Percentiles rank a stretch among this genome's conserved stretches.
phyloP scores from a whole-genome alignment of 2,888 invertebrate genomes.

The Apamea epomidion region DNA sequence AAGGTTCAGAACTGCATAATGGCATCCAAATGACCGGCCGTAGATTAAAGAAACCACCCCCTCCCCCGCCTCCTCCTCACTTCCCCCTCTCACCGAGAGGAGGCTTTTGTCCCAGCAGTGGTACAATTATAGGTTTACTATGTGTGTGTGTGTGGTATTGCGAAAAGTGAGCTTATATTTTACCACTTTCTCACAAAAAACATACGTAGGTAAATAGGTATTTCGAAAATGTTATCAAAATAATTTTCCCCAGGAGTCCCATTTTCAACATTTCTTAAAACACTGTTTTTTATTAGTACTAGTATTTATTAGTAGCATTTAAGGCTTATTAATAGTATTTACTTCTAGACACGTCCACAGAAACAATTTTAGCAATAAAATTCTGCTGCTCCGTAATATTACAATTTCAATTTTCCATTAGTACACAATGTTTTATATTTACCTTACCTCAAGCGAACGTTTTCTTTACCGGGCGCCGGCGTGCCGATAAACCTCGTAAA shows the following conservation, averaged over 20 bases:
- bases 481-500: slow-evolving; percentile 68
- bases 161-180: background rate
- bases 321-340: background rate
- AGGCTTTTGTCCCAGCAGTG: too few species aligned
- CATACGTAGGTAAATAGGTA: background rate
- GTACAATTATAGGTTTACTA: too few species aligned
- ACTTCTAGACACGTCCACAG: background rate
- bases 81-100: too few species aligned
- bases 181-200: background rate
- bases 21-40: background rate
- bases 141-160: background rate
- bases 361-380: background rate
- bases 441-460: slow-evolving; percentile 67
- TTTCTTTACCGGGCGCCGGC: slow-evolving; percentile 72
- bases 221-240: background rate
- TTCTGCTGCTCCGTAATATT: background rate
- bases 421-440: slow-evolving; percentile 49
- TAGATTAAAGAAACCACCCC: too few species aligned
- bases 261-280: too few species aligned
- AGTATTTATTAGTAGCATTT: too few species aligned
- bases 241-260: background rate
- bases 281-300: background rate
- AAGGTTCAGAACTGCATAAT: background rate
- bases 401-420: slow-evolving; percentile 46
- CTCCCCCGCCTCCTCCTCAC: too few species aligned